phyloP scores from a whole-genome alignment of 2,113 vertebrate species.

The Dinomys branickii region DNA sequence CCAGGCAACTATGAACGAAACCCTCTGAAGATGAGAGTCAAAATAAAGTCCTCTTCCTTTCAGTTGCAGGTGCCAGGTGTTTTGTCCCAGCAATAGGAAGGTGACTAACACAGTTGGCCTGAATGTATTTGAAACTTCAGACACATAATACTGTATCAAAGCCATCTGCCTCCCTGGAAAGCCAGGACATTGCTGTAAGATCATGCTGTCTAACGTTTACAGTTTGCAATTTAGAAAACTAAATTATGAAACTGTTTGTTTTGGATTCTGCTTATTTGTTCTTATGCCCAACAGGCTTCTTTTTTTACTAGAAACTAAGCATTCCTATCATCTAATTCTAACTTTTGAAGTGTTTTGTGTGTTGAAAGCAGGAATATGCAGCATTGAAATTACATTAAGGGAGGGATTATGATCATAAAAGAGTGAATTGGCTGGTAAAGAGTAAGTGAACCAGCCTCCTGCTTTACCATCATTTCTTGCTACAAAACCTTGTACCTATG shows the following conservation, averaged over 20 bases:
- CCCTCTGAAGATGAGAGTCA: not conserved
- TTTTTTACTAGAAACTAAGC: not conserved
- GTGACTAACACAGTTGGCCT: not conserved
- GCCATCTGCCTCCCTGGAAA: not conserved
- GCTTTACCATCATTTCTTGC: not conserved
- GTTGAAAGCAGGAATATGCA: not conserved
- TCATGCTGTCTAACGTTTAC: not conserved
- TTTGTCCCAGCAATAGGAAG: not conserved
- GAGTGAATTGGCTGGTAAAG: not conserved
- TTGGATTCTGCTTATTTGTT: not conserved
- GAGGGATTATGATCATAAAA: not conserved
- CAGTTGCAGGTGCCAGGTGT: not conserved
- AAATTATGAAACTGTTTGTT: not conserved
- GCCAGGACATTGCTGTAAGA: not conserved
- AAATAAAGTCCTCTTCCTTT: not conserved
- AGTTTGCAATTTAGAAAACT: not conserved
- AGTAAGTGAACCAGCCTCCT: no score
- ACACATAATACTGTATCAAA: not conserved
- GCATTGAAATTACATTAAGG: not conserved
- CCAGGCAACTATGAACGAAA: not conserved
- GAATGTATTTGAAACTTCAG: not conserved
- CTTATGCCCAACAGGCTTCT: not conserved
- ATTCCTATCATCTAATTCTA: not conserved
- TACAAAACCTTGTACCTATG: not conserved
- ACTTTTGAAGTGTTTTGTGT: not conserved